A percentile compares a stretch with the other conserved stretches of the same genome.
phyloP scores from a whole-genome alignment of 2,888 invertebrate genomes.

The Nudaria mundana region DNA sequence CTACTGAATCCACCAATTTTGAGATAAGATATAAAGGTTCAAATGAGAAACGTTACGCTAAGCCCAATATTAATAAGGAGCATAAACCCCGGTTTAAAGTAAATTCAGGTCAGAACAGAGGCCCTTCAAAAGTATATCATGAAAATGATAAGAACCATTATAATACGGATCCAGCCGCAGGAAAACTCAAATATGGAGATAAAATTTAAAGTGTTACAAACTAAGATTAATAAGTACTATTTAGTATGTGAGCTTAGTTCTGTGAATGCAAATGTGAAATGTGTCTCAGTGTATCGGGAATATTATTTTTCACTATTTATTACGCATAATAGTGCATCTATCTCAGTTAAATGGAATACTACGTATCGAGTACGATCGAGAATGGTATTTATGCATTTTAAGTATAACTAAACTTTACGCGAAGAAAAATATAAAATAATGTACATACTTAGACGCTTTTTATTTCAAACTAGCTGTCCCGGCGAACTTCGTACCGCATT shows the following conservation, averaged over 20 bases:
- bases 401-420: slow-evolving; percentile 54
- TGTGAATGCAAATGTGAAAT: slow-evolving; percentile 38
- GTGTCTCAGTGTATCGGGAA: slow-evolving; percentile 37
- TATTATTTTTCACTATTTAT: slow-evolving; percentile 41
- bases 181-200: slow-evolving; percentile 69
- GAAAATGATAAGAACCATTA: slow-evolving; percentile 32
- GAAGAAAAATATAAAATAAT: slow-evolving; percentile 46
- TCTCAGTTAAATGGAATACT: slow-evolving; percentile 39
- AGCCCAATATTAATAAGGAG: slow-evolving; percentile 25
- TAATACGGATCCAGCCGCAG: slow-evolving; percentile 36
- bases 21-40: slow-evolving; percentile 32
- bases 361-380: slow-evolving; percentile 47
- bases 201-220: slow-evolving; percentile 50
- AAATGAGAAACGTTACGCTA: slow-evolving; percentile 24
- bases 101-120: slow-evolving; percentile 31
- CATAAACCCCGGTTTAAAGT: slow-evolving; percentile 38
- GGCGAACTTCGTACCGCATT: too few species aligned
- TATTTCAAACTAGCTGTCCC: too few species aligned
- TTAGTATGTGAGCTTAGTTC: slow-evolving; percentile 50
- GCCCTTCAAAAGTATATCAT: slow-evolving; percentile 15
- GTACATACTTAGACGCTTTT: slow-evolving; percentile 22
- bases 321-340: slow-evolving; percentile 42
- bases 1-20: slow-evolving; percentile 33
- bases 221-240: slow-evolving; percentile 33
- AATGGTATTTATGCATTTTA: slow-evolving; percentile 68